Base-by-base conservation (phyloP, 2,113 vertebrate species). In the Etheostoma spectabile region DNA sequence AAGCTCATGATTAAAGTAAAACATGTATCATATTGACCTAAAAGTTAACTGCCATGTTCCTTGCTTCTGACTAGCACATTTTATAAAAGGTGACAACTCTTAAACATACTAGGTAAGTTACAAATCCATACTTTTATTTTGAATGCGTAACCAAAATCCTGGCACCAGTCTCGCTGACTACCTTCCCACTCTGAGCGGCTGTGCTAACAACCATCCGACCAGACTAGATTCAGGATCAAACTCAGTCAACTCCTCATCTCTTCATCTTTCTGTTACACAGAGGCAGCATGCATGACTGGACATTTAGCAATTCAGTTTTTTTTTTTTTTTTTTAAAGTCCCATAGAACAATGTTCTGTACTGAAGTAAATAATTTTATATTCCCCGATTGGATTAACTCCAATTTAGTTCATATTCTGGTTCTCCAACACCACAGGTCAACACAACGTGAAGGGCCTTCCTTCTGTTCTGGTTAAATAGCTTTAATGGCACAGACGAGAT, bases 381-480 rank as follows among this genome's bases (percentile, higher is more conserved):
- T 19, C 13, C 27, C 16, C 6, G 16, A 24, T 56, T 19, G 24
- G 42, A 52, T 60, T 10, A 24, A 46, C 3, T 35, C 33, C 1
- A 11, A 10, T 19, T 19, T 19, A 8, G 10, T 67, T 6, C 5
- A 30, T 42, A 56, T 63, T 48, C 2, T 22, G 3, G n/a, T 56
- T 69, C 38, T 46, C 24, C 19, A 18, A 13, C 35, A 52, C 22
- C 3, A 45, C 15, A 27, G 16, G 4, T 21, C 5, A 16, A 59
- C 19, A 76, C 7, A 35, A 49, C 0, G 42, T 22, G 10, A 51
- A 69, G 12, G 27, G n/a, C 27, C 64, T 49, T 3, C 24, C 38
- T 5, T n/a, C n/a, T 63, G 27, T 27, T 84, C 89, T 84, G 90
- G 81, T 92, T 82, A 88, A 88, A 90, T n/a, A 84, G 79, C 57